phyloP scores from a whole-genome alignment of 2,888 invertebrate species.

The Panorpa germanica region DNA sequence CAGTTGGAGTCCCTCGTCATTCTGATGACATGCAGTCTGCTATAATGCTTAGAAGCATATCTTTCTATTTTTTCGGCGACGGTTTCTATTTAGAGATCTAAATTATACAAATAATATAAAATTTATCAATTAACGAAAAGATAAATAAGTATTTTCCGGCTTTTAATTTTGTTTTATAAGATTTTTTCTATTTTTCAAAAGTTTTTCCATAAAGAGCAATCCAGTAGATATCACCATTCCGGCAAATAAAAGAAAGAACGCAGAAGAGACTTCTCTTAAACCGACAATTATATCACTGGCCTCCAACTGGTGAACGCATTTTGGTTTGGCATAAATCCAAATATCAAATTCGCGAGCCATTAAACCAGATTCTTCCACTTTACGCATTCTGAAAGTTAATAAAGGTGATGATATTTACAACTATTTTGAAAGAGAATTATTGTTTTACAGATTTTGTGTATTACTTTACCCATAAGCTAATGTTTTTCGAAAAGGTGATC shows the following conservation, averaged over 20 bases:
- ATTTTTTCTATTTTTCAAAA: slow-evolving; percentile 10
- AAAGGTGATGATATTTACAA: slow-evolving; percentile 4
- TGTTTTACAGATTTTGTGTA: slow-evolving; percentile 1
- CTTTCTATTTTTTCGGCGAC: too few species aligned
- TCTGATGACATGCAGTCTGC: too few species aligned
- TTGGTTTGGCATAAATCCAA: slow-evolving; percentile 39
- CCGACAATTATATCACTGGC: slow-evolving; percentile 29
- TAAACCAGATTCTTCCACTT: slow-evolving; percentile 36
- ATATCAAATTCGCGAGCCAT: slow-evolving; percentile 31
- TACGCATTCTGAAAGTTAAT: slow-evolving; percentile 29
- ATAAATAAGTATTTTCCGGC: too few species aligned
- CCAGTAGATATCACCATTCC: slow-evolving; percentile 26
- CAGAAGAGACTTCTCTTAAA: slow-evolving; percentile 36
- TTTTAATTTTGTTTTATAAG: too few species aligned
- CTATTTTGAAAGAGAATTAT: not conserved
- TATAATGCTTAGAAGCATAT: too few species aligned
- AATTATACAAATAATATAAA: too few species aligned
- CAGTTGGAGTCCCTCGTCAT: too few species aligned
- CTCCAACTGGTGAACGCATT: slow-evolving; percentile 30
- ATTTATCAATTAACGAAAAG: too few species aligned
- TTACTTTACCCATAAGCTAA: slow-evolving; percentile 34
- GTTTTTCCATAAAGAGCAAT: slow-evolving; percentile 23
- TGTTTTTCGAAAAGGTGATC: slow-evolving; percentile 40
- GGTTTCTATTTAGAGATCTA: too few species aligned
- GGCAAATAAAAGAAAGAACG: slow-evolving; percentile 28